These are phyloP conservation scores for Mastomys coucha DNA, from an alignment of 2,113 vertebrate genomes.

Conservation along the genomic window DNA sequence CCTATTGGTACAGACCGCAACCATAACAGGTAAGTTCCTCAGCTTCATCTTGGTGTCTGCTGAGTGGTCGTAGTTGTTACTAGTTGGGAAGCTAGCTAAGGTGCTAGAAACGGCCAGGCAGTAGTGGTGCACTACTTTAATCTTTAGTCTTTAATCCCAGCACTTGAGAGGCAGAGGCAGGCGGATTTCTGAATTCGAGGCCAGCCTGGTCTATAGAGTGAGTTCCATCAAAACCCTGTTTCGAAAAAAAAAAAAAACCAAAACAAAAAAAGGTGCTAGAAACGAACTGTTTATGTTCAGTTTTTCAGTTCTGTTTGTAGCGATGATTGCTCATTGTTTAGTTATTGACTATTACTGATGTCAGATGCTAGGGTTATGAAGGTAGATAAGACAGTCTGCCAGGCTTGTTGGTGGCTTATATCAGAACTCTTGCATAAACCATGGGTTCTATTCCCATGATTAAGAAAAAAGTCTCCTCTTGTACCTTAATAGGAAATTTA, in stretches of 20 bases:
- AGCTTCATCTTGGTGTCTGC: not conserved
- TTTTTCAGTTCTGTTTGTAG: not conserved
- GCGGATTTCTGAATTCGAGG: no score
- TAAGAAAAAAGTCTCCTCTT: not conserved
- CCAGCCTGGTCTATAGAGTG: no score
- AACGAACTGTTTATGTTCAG: not conserved
- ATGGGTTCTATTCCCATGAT: not conserved
- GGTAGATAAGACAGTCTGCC: not conserved
- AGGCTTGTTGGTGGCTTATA: not conserved
- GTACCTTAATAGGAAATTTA: not conserved
- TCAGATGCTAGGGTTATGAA: not conserved
- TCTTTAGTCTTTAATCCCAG: no score
- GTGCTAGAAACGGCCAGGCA: not conserved
- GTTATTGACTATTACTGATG: slow-evolving; percentile 11
- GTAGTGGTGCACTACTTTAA: no score
- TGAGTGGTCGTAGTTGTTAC: not conserved
- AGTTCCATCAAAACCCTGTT: no score
- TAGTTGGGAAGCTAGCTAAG: not conserved
- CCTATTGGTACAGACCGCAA: slow-evolving; percentile 96
- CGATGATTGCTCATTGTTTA: not conserved
- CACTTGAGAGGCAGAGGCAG: no score
- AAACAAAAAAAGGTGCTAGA: not conserved
- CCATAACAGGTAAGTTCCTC: slow-evolving; percentile 92
- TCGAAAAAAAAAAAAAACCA: no score
- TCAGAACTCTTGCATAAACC: not conserved